Evolutionary conservation across 2,113 vertebrate species (phyloP).

Genomic region (Fregetta grallaria): DNA sequence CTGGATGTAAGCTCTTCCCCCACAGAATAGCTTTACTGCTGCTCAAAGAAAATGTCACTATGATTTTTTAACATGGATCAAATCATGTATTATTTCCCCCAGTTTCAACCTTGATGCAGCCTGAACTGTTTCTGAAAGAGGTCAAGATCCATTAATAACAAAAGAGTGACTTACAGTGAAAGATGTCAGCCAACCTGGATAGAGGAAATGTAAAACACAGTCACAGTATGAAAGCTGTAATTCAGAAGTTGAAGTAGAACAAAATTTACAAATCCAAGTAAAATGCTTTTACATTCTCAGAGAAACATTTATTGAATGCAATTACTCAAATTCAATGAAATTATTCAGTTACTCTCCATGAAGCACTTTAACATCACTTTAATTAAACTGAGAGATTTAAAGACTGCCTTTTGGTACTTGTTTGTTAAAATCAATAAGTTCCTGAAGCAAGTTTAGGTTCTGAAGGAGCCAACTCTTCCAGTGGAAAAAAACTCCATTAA

Average conservation of each 20-base stretch:
- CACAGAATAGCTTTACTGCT: neutral
- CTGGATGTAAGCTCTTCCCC: neutral
- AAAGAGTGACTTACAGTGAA: neutral
- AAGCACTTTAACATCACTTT: constrained; percentile 30
- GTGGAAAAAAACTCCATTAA: neutral
- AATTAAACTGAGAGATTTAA: constrained; percentile 32
- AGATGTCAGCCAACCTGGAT: neutral
- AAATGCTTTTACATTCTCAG: neutral
- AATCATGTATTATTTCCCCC: neutral
- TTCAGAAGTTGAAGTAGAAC: neutral
- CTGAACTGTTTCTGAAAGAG: neutral
- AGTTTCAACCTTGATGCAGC: neutral
- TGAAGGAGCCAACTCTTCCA: neutral
- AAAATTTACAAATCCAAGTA: neutral
- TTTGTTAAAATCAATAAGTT: constrained; percentile 35
- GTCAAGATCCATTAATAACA: neutral
- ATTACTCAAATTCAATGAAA: constrained; percentile 20
- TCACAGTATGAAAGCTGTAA: neutral
- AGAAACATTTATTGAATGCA: neutral
- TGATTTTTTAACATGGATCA: neutral
- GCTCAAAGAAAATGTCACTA: neutral
- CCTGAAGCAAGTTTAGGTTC: neutral
- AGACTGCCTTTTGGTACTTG: constrained; percentile 28
- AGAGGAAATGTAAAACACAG: neutral
- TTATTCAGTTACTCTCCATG: neutral